Conservation (phyloP, 1,140 invertebrate genomes). For the Diprion similis region DNA sequence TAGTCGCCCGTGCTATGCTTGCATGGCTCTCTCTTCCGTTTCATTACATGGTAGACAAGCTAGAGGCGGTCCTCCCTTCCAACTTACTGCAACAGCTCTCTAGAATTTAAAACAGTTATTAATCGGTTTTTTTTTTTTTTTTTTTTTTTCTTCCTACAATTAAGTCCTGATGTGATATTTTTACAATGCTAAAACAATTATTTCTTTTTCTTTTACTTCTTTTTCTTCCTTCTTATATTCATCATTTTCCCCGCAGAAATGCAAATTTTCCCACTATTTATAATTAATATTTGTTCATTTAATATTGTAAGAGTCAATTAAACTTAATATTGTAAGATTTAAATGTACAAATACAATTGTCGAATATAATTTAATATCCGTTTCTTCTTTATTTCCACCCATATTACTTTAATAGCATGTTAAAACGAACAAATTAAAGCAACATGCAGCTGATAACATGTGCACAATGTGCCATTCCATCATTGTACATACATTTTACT, state of each 20-base stretch:
- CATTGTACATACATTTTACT: neutral
- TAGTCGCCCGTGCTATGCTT: slow-evolving; percentile 81
- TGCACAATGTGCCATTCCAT: too few species aligned
- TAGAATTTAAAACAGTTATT: slow-evolving; percentile 69
- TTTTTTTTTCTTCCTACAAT: slow-evolving; percentile 35
- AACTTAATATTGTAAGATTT: slow-evolving; percentile 9
- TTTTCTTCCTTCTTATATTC: neutral
- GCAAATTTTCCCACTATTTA: slow-evolving; percentile 28
- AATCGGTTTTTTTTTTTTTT: slow-evolving; percentile 17
- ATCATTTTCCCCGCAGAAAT: neutral
- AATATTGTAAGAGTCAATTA: slow-evolving; percentile 35
- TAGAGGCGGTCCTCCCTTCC: slow-evolving; percentile 82
- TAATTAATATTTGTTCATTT: slow-evolving; percentile 39
- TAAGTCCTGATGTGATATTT: slow-evolving; percentile 53
- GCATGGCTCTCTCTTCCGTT: slow-evolving; percentile 84
- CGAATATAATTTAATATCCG: neutral
- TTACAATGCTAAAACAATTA: slow-evolving; percentile 35
- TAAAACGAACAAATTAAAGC: neutral
- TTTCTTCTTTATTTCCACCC: too few species aligned
- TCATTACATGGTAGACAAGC: slow-evolving; percentile 83
- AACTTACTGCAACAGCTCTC: slow-evolving; percentile 85
- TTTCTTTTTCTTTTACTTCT: neutral
- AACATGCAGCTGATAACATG: neutral
- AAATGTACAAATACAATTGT: slow-evolving; percentile 15
- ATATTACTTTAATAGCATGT: too few species aligned